Percentiles rank a stretch among this genome's conserved stretches.
These are phyloP conservation scores for Pelodiscus sinensis DNA, from an alignment of 2,113 vertebrate species.

Conservation along the genomic window DNA sequence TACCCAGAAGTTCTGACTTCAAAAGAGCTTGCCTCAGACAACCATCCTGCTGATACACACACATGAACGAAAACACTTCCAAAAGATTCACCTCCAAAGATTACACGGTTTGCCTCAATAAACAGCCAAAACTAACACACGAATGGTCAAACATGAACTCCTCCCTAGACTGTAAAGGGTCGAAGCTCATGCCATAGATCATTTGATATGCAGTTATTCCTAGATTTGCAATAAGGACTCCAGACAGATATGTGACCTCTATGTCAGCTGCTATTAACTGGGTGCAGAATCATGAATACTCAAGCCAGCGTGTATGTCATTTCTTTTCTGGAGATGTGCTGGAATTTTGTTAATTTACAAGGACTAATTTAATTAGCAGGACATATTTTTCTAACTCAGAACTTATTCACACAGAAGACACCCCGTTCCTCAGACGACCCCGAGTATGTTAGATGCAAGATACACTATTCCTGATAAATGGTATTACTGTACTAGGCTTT, in stretches of 20 bases:
- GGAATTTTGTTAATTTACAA: not conserved
- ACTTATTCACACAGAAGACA: not conserved
- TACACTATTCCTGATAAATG: not conserved
- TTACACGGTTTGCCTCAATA: rapidly evolving
- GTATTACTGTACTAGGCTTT: not conserved
- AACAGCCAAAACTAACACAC: not conserved
- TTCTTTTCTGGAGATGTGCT: not conserved
- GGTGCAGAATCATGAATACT: not conserved
- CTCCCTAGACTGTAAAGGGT: conserved; percentile 15
- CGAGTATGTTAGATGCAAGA: not conserved
- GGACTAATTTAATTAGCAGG: not conserved
- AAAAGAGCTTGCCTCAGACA: not conserved
- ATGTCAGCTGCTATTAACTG: not conserved
- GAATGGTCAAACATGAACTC: not conserved
- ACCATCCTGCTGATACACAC: rapidly evolving
- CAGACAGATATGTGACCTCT: not conserved
- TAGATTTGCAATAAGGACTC: not conserved
- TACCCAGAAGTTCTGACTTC: not conserved
- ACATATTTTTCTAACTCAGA: not conserved
- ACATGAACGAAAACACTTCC: not conserved
- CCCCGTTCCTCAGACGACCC: not conserved
- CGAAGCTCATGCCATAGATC: not conserved
- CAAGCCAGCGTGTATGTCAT: not conserved
- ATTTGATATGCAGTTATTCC: not conserved
- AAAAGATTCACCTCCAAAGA: not conserved